phyloP scores from a whole-genome alignment of 92 coral and sea anemone genomes.

The Phenganax marumi region DNA sequence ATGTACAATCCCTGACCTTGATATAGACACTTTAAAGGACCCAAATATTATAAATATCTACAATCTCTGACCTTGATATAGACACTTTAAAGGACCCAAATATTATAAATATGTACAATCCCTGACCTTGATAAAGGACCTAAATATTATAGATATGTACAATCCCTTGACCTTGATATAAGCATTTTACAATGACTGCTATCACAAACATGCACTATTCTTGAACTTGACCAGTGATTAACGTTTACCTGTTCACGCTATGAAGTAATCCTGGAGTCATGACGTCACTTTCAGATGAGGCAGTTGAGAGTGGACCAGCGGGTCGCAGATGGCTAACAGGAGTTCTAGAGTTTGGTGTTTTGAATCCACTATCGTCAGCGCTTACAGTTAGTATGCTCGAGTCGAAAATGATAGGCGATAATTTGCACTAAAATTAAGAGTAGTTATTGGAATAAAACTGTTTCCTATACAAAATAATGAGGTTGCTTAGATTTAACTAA shows the following conservation, averaged over 20 bases:
- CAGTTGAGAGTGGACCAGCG: conserved; percentile 69
- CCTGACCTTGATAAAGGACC: too few species aligned
- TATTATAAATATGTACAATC: too few species aligned
- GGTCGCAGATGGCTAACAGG: conserved; percentile 83
- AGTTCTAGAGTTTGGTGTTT: conserved; percentile 81
- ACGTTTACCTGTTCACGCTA: conserved; percentile 71
- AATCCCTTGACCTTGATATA: too few species aligned
- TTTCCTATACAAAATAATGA: neutral
- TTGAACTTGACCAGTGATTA: neutral
- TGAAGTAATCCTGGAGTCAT: conserved; percentile 82
- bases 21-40: too few species aligned
- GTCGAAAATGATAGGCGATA: conserved; percentile 27
- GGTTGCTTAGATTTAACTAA: too few species aligned
- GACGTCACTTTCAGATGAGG: conserved; percentile 68
- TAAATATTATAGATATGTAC: too few species aligned
- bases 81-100: too few species aligned
- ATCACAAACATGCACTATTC: neutral
- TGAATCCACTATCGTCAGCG: conserved; percentile 51
- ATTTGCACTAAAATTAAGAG: neutral
- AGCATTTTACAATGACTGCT: too few species aligned
- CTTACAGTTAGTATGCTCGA: conserved; percentile 44
- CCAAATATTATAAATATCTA: too few species aligned
- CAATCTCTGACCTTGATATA: too few species aligned
- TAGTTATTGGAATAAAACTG: neutral
- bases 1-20: too few species aligned